These are phyloP conservation scores for Montifringilla adamsi DNA, from an alignment of 2,113 vertebrate genomes.

Conservation along the genomic window DNA sequence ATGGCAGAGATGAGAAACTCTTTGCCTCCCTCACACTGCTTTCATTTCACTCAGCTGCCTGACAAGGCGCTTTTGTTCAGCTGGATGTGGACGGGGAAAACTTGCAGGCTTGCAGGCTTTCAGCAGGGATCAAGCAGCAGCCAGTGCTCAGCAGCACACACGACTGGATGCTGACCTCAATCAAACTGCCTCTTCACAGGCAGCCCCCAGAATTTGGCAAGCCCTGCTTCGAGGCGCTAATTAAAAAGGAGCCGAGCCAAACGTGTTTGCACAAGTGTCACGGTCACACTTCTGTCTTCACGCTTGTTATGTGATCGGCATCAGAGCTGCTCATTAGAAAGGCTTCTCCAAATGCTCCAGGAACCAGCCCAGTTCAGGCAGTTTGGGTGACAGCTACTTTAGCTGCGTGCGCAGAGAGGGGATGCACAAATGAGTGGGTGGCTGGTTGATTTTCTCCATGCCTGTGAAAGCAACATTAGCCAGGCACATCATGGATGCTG, in stretches of 20 bases:
- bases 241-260: background rate
- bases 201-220: background rate
- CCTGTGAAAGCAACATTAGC: background rate
- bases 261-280: background rate
- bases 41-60: background rate
- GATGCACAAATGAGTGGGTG: background rate
- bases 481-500: background rate
- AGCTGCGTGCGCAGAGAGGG: background rate
- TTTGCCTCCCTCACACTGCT: background rate
- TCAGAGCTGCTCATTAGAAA: background rate
- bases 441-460: background rate
- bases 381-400: background rate
- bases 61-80: background rate
- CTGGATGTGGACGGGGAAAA: accelerated
- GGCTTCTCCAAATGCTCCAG: background rate
- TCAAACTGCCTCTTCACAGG: background rate
- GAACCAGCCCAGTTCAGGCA: background rate
- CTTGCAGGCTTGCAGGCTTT: background rate
- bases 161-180: background rate
- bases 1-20: background rate
- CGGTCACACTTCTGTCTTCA: conserved; percentile 7
- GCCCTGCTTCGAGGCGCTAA: background rate
- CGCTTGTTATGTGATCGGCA: background rate
- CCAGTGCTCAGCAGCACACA: background rate
- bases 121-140: background rate